Evolutionary conservation across 1,140 invertebrate species (phyloP).

Genomic region (Lucilia cuprina): DNA sequence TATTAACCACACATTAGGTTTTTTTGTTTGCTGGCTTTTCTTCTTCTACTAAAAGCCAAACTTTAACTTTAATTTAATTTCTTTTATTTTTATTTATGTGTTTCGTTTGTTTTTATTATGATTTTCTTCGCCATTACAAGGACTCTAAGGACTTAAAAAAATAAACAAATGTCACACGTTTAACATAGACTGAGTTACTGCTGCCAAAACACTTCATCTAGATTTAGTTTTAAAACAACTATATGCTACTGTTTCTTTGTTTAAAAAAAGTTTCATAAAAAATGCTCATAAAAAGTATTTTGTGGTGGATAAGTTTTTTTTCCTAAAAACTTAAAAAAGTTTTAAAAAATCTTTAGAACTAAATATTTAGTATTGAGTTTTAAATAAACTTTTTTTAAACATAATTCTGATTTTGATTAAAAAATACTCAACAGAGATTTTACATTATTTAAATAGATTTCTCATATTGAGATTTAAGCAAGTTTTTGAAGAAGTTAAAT

Average conservation of each 20-base stretch:
- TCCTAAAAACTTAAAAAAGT: neutral
- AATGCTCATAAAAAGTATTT: neutral
- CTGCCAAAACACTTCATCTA: constrained; percentile 5
- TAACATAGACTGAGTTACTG: neutral
- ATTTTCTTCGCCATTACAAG: neutral
- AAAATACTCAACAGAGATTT: neutral
- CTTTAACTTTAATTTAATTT: constrained; percentile 3
- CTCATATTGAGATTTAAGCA: too few relatives aligned
- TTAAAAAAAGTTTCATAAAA: too few relatives aligned
- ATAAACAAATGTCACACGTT: neutral
- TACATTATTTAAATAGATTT: too few relatives aligned
- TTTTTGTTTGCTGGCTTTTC: neutral
- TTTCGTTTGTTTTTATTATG: too few relatives aligned
- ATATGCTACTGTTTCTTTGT: too few relatives aligned
- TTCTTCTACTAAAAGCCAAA: neutral
- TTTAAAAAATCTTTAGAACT: neutral
- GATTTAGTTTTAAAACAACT: neutral
- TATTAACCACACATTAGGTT: neutral
- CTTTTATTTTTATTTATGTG: neutral
- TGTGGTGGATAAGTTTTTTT: neutral
- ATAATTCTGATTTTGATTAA: constrained; percentile 2
- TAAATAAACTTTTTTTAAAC: neutral
- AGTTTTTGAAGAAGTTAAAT: too few relatives aligned
- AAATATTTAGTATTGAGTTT: neutral
- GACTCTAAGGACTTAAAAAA: neutral